Base-by-base conservation (phyloP, 2,797 vertebrate genomes). In the Lophotriccus pileatus region DNA sequence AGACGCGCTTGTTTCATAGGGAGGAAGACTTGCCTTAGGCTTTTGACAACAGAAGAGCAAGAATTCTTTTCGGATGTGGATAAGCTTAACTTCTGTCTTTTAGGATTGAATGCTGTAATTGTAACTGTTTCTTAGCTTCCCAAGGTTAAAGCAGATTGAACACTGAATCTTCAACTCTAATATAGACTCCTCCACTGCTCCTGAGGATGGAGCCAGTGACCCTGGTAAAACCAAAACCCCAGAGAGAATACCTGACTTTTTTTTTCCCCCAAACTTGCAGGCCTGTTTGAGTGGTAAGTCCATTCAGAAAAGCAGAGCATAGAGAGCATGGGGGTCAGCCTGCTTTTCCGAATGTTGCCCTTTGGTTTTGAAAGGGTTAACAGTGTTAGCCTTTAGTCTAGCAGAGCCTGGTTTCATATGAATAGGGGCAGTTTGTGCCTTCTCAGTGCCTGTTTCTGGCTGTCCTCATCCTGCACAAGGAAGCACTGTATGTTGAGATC, bases 351-450 rank as follows among this genome's bases (percentile, higher is more conserved):
- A 14, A 18, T 36, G 24, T 36, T 32, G 49, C 34, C 49, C 2
- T 19, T 32, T 74, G 53, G 70, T 39, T 53, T 46, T 47, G 90
- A 95, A 87, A 78, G 44, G 59, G 91, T 96, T 96, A 95, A 90
- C 16, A 81, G 16, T 12, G 28, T 24, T 68, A 81, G 32, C 60
- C 59, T 85, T 93, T 90, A 52, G 39, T 53, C 23, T 50, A 58
- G 37, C 62, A 90, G 87, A 62, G 91, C 64, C 53, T 76, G 67
- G 59, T 89, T 94, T 89, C 46, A 52, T n/a, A 95, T 95, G 94
- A 96, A 97, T 91, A 86, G 55, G 43, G 53, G 75, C 66, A 89
- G 85, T 96, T 78, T 94, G 75, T 96, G 89, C 60, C 67, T 92
- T 79, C 81, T 86, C 87, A 87, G 50, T 73, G 91, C 70, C 36